Conservation (phyloP, 2,888 invertebrate genomes). For the Pasiphila rectangulata region DNA sequence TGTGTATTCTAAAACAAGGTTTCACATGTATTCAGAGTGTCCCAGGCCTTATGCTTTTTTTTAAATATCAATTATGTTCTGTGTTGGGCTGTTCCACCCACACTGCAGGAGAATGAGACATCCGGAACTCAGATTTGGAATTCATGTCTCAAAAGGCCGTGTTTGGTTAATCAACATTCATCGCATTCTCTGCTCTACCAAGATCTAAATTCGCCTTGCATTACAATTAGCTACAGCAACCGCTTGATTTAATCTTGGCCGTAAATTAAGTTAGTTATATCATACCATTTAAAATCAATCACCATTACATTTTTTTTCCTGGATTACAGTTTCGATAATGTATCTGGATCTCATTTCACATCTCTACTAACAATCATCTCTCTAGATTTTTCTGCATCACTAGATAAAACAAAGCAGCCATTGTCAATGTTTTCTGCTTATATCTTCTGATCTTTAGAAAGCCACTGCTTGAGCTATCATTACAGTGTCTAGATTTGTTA, state of each 20-base stretch:
- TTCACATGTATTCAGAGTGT: no score
- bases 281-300: no score
- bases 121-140: slow-evolving; percentile 46
- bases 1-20: no score
- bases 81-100: slow-evolving; percentile 2
- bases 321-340: no score
- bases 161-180: slow-evolving; percentile 38
- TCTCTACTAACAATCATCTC: neutral
- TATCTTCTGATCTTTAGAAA: slow-evolving; percentile 34
- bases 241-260: slow-evolving; percentile 5
- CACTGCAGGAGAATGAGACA: slow-evolving; percentile 12
- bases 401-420: slow-evolving; percentile 32
- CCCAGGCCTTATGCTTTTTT: no score
- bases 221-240: slow-evolving; percentile 8
- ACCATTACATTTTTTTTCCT: no score
- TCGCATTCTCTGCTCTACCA: slow-evolving; percentile 31
- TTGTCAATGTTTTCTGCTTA: slow-evolving; percentile 32
- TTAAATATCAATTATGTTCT: neutral
- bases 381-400: slow-evolving; percentile 23
- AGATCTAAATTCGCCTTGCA: slow-evolving; percentile 17
- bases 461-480: slow-evolving; percentile 23
- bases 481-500: slow-evolving; percentile 19
- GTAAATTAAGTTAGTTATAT: no score
- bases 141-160: slow-evolving; percentile 35
- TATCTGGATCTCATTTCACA: neutral